A percentile compares a stretch with the other conserved stretches of the same genome.
Evolutionary conservation across 2,888 invertebrate species (phyloP).

Genomic region (Deilephila porcellus): DNA sequence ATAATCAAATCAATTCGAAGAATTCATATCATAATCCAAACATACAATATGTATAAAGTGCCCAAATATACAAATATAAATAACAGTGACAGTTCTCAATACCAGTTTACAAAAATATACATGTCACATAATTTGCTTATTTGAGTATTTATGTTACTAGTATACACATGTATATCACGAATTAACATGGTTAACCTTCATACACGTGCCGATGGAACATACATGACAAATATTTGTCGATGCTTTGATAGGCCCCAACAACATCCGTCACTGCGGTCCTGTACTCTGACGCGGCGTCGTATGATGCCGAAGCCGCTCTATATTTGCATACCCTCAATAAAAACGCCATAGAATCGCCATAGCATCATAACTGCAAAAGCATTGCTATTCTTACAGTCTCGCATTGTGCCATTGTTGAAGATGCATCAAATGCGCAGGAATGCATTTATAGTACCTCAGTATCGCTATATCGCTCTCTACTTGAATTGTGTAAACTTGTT

Average conservation of each 20-base stretch:
- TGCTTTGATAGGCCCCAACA: background rate
- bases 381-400: conserved; percentile 63
- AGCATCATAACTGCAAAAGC: conserved; percentile 53
- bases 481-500: background rate
- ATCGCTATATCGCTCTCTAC: background rate
- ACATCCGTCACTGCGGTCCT: conserved; percentile 3
- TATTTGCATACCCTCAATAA: conserved; percentile 52
- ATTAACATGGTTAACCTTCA: no score
- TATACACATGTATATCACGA: no score
- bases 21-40: no score
- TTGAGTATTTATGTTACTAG: no score
- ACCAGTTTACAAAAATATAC: no score
- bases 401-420: conserved; percentile 42
- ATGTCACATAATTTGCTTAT: no score
- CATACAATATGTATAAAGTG: no score
- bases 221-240: no score
- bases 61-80: no score
- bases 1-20: no score
- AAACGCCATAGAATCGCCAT: conserved; percentile 56
- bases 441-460: conserved; percentile 7
- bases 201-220: no score
- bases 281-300: conserved; percentile 27
- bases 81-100: no score
- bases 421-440: conserved; percentile 13
- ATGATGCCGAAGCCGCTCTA: conserved; percentile 55